Base-by-base conservation (phyloP, 1,140 invertebrate genomes). In the Heliconius hewitsoni region DNA sequence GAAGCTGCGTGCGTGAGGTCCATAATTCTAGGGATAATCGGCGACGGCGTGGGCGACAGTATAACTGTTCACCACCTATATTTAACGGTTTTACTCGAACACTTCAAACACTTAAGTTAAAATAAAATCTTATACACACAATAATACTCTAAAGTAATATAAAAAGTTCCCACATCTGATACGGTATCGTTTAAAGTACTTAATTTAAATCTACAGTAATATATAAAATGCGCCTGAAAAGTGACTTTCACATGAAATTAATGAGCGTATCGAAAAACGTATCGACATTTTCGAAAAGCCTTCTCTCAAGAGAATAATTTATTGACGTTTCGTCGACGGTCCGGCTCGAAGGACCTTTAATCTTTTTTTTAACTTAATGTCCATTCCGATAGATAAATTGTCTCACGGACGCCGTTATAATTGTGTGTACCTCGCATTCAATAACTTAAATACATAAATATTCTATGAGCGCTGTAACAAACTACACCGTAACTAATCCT, bases 21-120 rank as follows among this genome's bases (percentile, higher is more conserved):
- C 80, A 84, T 85, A 85, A 87, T 83, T 87, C 83, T 81, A 75
- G 82, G 81, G 80, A 83, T 84, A 84, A 86, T 84, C 82, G 79
- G 82, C 79, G 81, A 81, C 77, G 77, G 83, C 82, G 86, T 87
- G 81, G 86, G 86, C 83, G 86, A 81, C 74, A 74, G 81, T 80
- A 75, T 78, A 84, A 83, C 84, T 79, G 83, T 84, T 79, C 84
- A 80, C 60, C 79, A 77, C 77, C 75, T 82, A 83, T 83, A 81
- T 73, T 84, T 82, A 84, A 82, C 83, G 81, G 81, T 78, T 52
- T 75, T 50, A 81, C 50, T 71, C 71, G 52, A 72, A 72, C 6
- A 39, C 34, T 72, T 42, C 30, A 72, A 66, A 66, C 9, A 30
- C 60, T 66, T 13, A 3, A 66, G 60, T 30, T 66, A 66, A 30